phyloP scores from a whole-genome alignment of 2,888 invertebrate genomes.

The Hirtodrosophila cameraria region DNA sequence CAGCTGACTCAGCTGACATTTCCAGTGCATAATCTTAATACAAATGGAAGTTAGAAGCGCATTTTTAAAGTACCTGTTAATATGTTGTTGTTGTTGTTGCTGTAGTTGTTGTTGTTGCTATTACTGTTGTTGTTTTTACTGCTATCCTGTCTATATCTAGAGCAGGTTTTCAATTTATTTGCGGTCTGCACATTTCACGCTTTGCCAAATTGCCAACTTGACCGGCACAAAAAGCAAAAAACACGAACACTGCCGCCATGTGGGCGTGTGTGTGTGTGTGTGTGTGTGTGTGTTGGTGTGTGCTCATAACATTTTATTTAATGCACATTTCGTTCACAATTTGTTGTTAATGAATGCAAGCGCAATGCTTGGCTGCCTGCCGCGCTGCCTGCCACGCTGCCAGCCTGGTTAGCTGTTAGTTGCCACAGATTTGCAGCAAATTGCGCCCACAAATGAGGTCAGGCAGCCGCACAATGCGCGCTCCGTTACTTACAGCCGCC shows the following conservation, averaged over 20 bases:
- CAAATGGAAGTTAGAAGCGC: conserved; percentile 24
- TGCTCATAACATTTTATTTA: conserved; percentile 76
- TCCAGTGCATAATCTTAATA: conserved; percentile 35
- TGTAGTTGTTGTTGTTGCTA: conserved; percentile 12
- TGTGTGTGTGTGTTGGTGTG: conserved; percentile 32
- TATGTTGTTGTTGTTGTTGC: conserved; percentile 6
- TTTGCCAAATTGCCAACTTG: conserved; percentile 80
- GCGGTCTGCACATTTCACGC: conserved; percentile 71
- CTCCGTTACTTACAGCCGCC: conserved; percentile 61
- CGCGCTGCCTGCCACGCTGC: conserved; percentile 8
- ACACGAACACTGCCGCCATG: conserved; percentile 35
- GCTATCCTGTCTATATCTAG: conserved; percentile 48
- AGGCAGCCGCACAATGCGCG: conserved; percentile 71
- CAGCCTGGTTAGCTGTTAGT: conserved; percentile 61
- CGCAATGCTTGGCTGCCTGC: conserved; percentile 45
- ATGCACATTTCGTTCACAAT: conserved; percentile 75
- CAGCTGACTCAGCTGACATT: conserved; percentile 38
- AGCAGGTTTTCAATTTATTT: conserved; percentile 42
- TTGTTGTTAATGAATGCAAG: conserved; percentile 75
- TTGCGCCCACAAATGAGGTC: conserved; percentile 77
- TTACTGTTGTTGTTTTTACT: conserved; percentile 28
- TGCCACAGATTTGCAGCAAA: conserved; percentile 70
- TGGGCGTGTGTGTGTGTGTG: conserved; percentile 12
- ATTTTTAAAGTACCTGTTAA: too few relatives aligned
- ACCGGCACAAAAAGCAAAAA: conserved; percentile 64